Base-by-base conservation (phyloP, 2,113 vertebrate genomes). In the Heptranchias perlo region DNA sequence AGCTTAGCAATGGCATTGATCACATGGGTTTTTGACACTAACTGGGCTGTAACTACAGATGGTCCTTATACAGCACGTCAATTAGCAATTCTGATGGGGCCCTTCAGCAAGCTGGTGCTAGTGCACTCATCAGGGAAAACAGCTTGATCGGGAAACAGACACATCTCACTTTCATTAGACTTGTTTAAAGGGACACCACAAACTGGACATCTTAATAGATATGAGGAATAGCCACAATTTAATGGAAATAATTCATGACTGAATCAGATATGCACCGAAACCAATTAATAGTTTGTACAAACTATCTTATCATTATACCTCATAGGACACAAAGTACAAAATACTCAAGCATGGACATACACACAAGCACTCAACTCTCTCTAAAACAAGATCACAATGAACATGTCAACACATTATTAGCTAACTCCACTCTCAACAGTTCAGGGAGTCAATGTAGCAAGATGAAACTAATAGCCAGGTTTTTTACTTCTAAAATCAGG, bases 21-120 rank as follows among this genome's bases (percentile, higher is more conserved):
- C 44, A 58, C 49, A 21, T 58, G 44, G 18, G 84, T 25, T 28
- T 13, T 52, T 91, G 87, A 91, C 87, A 91, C 13, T 13, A 58
- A 52, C 8, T 10, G 25, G 87, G 28, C 23, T 91, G 49, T 58
- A 54, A 58, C 52, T 91, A 54, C 87, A 91, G 87, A 91, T 91
- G 87, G 87, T 54, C 25, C 87, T 91, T 91, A 58, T 52, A 54
- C 49, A 91, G 28, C 47, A 58, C 58, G 52, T 91, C 52, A 91
- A 91, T 91, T 91, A 91, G 49, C 87, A 91, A 91, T 91, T 91
- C 87, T 91, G 47, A 54, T 54, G 87, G 87, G 87, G 87, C 87
- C 49, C 25, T 28, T 25, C 87, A 31, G 28, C 52, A 91, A 91
- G 87, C 44, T 91, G 87, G 44, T 91, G 87, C 28, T 58, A 31